A percentile compares a stretch with the other conserved stretches of the same genome.
These are phyloP conservation scores for Rhinolophus ferrumequinum DNA, from an alignment of 2,113 vertebrate genomes.

Conservation along the genomic window DNA sequence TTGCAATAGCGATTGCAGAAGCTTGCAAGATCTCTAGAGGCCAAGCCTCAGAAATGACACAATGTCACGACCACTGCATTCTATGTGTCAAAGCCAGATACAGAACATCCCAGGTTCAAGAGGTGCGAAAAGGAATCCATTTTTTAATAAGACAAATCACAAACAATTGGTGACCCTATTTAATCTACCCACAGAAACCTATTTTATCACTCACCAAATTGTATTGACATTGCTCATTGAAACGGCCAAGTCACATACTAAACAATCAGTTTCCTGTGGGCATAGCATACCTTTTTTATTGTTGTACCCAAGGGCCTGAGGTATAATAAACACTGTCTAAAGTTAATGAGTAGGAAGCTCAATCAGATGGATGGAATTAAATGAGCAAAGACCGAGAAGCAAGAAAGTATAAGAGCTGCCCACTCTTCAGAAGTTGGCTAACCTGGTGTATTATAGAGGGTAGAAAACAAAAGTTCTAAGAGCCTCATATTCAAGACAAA, in stretches of 20 bases:
- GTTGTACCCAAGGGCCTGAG: not conserved
- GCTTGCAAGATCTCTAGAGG: not conserved
- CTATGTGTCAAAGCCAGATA: not conserved
- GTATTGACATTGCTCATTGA: not conserved
- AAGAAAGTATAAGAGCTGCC: not conserved
- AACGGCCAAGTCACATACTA: not conserved
- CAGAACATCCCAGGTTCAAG: not conserved
- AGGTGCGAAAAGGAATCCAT: too few species aligned
- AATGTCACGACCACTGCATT: not conserved
- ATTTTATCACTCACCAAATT: not conserved
- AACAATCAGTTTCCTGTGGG: not conserved
- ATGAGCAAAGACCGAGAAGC: not conserved
- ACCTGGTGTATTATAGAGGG: not conserved
- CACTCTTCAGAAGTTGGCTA: not conserved
- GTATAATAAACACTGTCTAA: not conserved
- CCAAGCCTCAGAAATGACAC: not conserved
- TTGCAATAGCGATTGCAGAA: not conserved
- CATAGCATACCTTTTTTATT: not conserved
- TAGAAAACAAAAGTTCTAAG: not conserved
- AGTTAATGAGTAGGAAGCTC: not conserved
- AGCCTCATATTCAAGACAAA: not conserved
- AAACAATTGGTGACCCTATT: not conserved
- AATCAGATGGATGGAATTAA: not conserved
- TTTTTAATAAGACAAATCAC: not conserved
- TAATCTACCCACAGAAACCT: not conserved